Conservation (phyloP, 2,113 vertebrate species). For the Oreocharis arfaki region DNA sequence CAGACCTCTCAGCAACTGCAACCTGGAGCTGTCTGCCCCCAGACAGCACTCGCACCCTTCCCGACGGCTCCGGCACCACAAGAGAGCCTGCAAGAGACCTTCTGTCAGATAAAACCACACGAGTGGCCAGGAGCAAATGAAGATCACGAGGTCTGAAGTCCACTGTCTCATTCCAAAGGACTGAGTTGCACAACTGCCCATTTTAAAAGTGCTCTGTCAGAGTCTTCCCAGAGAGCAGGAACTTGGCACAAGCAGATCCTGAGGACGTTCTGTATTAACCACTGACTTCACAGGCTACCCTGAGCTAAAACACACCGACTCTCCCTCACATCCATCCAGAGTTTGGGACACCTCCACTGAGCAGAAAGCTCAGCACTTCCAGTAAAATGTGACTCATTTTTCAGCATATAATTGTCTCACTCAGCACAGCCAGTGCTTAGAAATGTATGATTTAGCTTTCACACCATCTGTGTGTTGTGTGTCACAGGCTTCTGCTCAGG, state of each 20-base stretch:
- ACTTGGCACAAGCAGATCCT: neutral
- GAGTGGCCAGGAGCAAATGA: neutral
- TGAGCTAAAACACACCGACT: neutral
- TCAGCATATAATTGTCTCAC: neutral
- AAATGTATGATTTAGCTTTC: neutral
- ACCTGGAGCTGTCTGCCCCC: constrained; percentile 92
- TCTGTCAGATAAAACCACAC: neutral
- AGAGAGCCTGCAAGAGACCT: constrained; percentile 72
- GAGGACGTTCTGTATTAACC: neutral
- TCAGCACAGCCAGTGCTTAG: neutral
- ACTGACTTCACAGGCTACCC: neutral
- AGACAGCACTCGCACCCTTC: constrained; percentile 80
- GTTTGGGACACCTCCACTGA: neutral
- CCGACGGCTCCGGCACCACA: constrained; percentile 67
- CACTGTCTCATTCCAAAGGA: neutral
- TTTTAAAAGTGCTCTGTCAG: neutral
- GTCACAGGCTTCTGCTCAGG: neutral
- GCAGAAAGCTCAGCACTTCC: neutral
- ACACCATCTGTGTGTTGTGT: neutral
- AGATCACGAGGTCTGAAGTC: accelerated
- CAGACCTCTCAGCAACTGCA: constrained; percentile 75
- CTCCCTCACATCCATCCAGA: neutral
- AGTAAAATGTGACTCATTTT: too few species aligned
- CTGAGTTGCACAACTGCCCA: neutral
- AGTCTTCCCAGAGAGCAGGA: neutral